phyloP scores from a whole-genome alignment of 2,113 vertebrate genomes.

The Dryoscopus gambensis region DNA sequence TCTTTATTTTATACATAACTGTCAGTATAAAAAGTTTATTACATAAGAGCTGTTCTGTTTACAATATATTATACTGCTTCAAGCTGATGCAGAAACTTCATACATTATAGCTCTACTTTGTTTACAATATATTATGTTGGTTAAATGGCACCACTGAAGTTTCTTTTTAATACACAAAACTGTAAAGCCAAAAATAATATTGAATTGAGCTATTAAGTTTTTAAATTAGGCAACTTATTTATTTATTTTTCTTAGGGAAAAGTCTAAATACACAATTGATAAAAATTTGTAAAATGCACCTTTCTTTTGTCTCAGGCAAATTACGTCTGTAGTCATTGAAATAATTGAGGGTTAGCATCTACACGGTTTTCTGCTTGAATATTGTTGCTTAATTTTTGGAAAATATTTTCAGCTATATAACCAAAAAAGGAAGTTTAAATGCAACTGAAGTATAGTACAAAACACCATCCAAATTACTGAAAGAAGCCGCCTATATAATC shows the following conservation, averaged over 20 bases:
- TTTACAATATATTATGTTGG: constrained; percentile 72
- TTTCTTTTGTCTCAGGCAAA: not conserved
- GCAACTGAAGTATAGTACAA: constrained; percentile 63
- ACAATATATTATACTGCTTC: constrained; percentile 80
- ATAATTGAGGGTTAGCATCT: not conserved
- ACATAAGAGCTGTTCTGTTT: constrained; percentile 71
- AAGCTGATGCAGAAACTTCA: constrained; percentile 70
- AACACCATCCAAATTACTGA: constrained; percentile 64
- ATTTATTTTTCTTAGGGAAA: not conserved
- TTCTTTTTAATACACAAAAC: constrained; percentile 52
- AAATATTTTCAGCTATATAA: constrained; percentile 39
- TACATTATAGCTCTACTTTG: constrained; percentile 66
- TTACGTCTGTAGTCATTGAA: not conserved
- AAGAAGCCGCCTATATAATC: constrained; percentile 68
- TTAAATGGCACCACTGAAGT: constrained; percentile 56
- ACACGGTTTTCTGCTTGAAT: not conserved
- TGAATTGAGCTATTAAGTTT: not conserved
- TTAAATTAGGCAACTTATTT: constrained; percentile 1
- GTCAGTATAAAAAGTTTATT: constrained; percentile 76
- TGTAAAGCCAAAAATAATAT: not conserved
- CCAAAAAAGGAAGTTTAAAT: constrained; percentile 48
- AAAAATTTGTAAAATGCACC: not conserved
- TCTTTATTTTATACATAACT: constrained; percentile 75
- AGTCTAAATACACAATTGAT: not conserved
- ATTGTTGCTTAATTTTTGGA: constrained; percentile 22